Base-by-base conservation (phyloP, 2,888 invertebrate genomes). In the Scotopteryx bipunctaria region DNA sequence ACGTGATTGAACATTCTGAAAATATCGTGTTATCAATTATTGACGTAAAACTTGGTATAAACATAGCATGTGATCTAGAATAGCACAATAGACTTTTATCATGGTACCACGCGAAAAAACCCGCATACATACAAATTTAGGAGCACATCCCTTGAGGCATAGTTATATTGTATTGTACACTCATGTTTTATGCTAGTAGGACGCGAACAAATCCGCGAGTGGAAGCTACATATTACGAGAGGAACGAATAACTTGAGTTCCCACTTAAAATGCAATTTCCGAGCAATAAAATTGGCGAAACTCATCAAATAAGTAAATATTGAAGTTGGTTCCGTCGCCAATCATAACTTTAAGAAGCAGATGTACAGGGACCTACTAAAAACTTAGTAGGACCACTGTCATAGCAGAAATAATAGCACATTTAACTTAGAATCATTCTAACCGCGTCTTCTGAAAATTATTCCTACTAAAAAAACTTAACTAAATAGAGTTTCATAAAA, bases 311-410 rank as follows among this genome's bases (percentile, higher is more conserved):
- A 50, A 59, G 51, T 58, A 58, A 48, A 55, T 54, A 55, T 63
- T 62, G 57, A 67, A 66, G 63, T 66, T 59, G 59, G 60, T 57
- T 42, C 51, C 57, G 58, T 57, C 59, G 63, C 65, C 64, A 66
- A 66, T 66, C 64, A 58, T 59, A 71, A 66, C 65, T 68, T 62
- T 54, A 40, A n/a, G 49, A 38, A 50, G 61, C 64, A 67, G 64
- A 68, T 66, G 67, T 64, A 54, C 57, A 51, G 59, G 54, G 63
- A 71, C 72, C 70, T 67, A 60, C 59, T 67, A 66, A 68, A 73
- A 73, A 73, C 64, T 71, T 73, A 57, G 55, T 55, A 43, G 23
- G 35, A 47, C 32, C 37, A 43, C 37, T 37, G 32, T 32, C 32
- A 29, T 36, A 16, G 13, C 15, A 11, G 5, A 27, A 27, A 27